A percentile compares a stretch with the other conserved stretches of the same genome.
Conservation (phyloP, 2,888 invertebrate genomes). For the Spialia ferax region DNA sequence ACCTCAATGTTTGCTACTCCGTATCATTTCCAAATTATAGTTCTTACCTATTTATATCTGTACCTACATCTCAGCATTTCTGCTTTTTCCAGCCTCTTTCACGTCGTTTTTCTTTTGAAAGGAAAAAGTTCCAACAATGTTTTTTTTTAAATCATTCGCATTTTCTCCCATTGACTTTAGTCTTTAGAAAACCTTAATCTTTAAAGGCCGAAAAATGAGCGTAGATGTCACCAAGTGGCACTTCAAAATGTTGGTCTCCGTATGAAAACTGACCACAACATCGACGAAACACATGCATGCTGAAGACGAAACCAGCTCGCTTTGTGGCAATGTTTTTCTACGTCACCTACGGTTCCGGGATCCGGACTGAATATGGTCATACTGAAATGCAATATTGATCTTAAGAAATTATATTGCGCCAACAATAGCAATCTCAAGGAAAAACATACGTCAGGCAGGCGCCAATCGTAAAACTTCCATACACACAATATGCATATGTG, state of each 20-base stretch:
- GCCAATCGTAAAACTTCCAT: constrained; percentile 11
- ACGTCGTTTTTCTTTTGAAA: no score
- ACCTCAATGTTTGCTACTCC: neutral
- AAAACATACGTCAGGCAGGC: constrained; percentile 10
- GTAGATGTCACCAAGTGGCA: no score
- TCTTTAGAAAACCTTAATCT: no score
- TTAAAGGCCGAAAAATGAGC: no score
- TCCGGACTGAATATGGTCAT: neutral
- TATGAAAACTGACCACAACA: neutral
- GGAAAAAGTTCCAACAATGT: no score
- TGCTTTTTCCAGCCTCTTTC: no score
- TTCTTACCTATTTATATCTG: no score
- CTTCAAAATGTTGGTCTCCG: neutral
- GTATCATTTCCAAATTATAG: neutral
- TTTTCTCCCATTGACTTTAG: no score
- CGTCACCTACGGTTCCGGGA: neutral
- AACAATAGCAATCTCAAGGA: constrained; percentile 7
- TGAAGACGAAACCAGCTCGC: neutral
- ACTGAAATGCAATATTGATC: constrained; percentile 3
- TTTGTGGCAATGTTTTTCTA: neutral
- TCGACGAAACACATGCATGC: neutral
- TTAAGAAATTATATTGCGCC: constrained; percentile 2
- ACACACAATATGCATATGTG: constrained; percentile 4
- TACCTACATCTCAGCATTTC: no score
- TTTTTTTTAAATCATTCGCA: no score